These are phyloP conservation scores for Amiota communis DNA, from an alignment of 2,888 invertebrate genomes.

Conservation along the genomic window DNA sequence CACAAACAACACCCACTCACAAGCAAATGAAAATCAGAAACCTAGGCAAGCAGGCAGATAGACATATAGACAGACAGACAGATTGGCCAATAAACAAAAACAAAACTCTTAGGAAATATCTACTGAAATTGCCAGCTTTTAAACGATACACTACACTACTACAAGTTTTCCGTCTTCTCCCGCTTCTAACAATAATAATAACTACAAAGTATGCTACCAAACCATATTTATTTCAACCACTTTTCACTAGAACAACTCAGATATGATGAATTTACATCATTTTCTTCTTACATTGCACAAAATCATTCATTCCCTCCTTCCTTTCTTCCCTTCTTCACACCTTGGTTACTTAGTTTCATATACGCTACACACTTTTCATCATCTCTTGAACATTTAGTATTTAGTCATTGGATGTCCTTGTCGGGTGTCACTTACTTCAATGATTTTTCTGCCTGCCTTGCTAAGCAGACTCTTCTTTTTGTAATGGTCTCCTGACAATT, in stretches of 20 bases:
- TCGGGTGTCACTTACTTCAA: background rate
- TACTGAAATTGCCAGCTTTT: conserved; percentile 18
- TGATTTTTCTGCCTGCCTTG: no score
- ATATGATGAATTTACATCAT: no score
- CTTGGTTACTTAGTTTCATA: no score
- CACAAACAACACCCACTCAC: background rate
- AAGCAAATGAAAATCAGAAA: background rate
- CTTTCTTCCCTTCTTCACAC: background rate
- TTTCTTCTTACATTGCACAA: background rate
- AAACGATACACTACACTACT: background rate
- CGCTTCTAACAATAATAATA: no score
- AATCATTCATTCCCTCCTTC: background rate
- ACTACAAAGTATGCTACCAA: background rate
- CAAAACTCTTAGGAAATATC: conserved; percentile 15
- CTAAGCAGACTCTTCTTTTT: background rate
- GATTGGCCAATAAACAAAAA: background rate
- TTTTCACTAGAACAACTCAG: background rate
- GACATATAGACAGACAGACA: no score
- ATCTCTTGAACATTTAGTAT: background rate
- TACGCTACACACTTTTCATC: background rate
- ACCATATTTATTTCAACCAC: conserved; percentile 21
- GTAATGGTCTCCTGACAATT: background rate
- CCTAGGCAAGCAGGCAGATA: no score
- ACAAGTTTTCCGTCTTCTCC: no score
- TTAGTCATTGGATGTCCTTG: conserved; percentile 11